Percentiles rank a stretch among this genome's conserved stretches.
These are phyloP conservation scores for Chaetodon trifasciatus DNA, from an alignment of 2,797 vertebrate genomes.

Conservation along the genomic window DNA sequence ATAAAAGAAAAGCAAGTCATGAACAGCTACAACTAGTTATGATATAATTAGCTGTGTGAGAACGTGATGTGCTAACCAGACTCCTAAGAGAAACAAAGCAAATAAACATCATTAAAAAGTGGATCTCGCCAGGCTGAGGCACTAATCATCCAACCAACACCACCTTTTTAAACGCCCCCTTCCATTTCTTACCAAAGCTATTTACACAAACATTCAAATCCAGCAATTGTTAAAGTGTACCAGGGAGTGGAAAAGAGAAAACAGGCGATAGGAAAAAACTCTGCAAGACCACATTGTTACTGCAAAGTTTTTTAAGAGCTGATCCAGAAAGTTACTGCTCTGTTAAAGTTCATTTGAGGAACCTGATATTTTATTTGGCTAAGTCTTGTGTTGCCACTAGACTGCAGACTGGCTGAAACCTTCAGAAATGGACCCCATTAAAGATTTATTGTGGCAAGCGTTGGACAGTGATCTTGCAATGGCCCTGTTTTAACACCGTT, in stretches of 20 bases:
- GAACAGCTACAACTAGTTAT: slow-evolving; percentile 5
- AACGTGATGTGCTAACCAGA: slow-evolving; percentile 32
- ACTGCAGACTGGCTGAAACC: slow-evolving; percentile 66
- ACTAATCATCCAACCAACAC: slow-evolving; percentile 62
- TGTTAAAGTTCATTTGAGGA: slow-evolving; percentile 83
- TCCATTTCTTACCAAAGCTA: slow-evolving; percentile 65
- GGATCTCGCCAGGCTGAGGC: slow-evolving; percentile 53
- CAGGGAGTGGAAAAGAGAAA: slow-evolving; percentile 66
- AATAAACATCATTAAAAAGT: slow-evolving; percentile 67
- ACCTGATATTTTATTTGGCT: slow-evolving; percentile 83
- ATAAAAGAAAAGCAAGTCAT: neutral
- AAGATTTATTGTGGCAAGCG: slow-evolving; percentile 63
- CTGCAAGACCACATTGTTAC: slow-evolving; percentile 73
- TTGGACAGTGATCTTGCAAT: slow-evolving; percentile 56
- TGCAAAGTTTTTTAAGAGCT: slow-evolving; percentile 68
- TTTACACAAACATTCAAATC: slow-evolving; percentile 76
- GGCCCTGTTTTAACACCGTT: slow-evolving; percentile 40
- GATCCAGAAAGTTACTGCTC: slow-evolving; percentile 78
- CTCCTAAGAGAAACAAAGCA: slow-evolving; percentile 42
- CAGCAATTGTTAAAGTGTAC: slow-evolving; percentile 66
- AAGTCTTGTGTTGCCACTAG: slow-evolving; percentile 65
- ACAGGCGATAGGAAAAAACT: slow-evolving; percentile 55
- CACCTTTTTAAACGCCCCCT: slow-evolving; percentile 45
- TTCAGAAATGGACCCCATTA: slow-evolving; percentile 68
- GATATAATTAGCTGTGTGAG: slow-evolving; percentile 18